These are phyloP conservation scores for Macquaria australasica DNA, from an alignment of 2,113 vertebrate genomes.

Conservation along the genomic window DNA sequence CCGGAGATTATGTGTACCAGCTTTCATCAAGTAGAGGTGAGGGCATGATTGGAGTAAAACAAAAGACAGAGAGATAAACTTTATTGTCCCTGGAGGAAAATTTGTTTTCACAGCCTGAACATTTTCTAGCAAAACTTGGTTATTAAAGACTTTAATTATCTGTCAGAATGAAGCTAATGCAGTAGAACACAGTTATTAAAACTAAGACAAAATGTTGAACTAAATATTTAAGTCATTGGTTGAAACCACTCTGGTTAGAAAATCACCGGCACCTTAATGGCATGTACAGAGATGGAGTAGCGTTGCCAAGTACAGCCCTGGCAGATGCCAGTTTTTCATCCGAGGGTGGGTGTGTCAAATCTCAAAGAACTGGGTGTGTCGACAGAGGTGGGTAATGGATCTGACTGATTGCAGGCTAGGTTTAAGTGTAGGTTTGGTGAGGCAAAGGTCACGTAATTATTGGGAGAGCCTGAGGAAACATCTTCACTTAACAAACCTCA, in stretches of 20 bases:
- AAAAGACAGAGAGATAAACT: neutral
- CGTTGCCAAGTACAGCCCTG: neutral
- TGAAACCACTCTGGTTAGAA: neutral
- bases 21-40: constrained; percentile 2
- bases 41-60: no score
- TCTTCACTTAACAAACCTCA: neutral
- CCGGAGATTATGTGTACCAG: neutral
- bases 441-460: neutral
- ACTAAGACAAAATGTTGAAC: no score
- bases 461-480: neutral
- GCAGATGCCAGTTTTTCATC: neutral
- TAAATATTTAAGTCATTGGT: neutral
- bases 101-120: no score
- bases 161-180: neutral
- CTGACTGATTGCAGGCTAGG: neutral
- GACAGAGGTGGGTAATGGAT: neutral
- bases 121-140: no score
- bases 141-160: neutral
- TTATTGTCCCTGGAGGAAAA: neutral
- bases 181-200: neutral
- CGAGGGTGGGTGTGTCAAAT: constrained; percentile 7
- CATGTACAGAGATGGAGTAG: neutral
- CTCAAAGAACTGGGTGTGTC: neutral
- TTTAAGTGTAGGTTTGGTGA: neutral
- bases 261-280: neutral